These are phyloP conservation scores for Cephus rjabovi DNA, from an alignment of 2,888 invertebrate genomes.

Conservation along the genomic window DNA sequence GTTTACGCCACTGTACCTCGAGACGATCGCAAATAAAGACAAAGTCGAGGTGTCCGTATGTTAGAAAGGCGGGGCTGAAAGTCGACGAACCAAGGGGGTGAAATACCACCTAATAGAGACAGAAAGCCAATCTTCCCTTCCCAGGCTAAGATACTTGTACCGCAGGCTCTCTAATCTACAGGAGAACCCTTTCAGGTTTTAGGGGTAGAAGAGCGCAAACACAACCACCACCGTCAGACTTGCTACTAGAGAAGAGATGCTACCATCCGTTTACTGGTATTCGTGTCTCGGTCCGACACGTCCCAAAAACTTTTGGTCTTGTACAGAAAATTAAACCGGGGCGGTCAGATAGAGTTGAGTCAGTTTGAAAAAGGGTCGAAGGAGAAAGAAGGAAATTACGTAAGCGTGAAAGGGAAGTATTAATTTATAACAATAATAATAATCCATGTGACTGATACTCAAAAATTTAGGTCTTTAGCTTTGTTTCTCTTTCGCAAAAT, in stretches of 20 bases:
- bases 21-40: conserved; percentile 34
- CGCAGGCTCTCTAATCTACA: conserved; percentile 52
- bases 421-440: no score
- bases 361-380: no score
- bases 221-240: conserved; percentile 23
- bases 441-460: no score
- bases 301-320: neutral
- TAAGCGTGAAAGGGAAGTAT: no score
- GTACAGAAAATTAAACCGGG: neutral
- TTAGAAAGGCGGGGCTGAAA: conserved; percentile 9
- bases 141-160: conserved; percentile 37
- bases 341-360: no score
- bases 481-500: neutral
- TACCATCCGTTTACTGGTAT: neutral
- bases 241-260: neutral
- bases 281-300: neutral
- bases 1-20: conserved; percentile 12
- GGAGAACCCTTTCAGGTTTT: conserved; percentile 58
- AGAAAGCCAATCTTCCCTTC: conserved; percentile 49
- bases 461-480: neutral
- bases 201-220: conserved; percentile 50
- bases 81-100: conserved; percentile 11
- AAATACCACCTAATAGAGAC: conserved; percentile 38
- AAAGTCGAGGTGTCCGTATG: conserved; percentile 21
- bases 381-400: no score